A percentile compares a stretch with the other conserved stretches of the same genome.
These are phyloP conservation scores for Rhinophrynus dorsalis DNA, from an alignment of 2,797 vertebrate species.

Conservation along the genomic window DNA sequence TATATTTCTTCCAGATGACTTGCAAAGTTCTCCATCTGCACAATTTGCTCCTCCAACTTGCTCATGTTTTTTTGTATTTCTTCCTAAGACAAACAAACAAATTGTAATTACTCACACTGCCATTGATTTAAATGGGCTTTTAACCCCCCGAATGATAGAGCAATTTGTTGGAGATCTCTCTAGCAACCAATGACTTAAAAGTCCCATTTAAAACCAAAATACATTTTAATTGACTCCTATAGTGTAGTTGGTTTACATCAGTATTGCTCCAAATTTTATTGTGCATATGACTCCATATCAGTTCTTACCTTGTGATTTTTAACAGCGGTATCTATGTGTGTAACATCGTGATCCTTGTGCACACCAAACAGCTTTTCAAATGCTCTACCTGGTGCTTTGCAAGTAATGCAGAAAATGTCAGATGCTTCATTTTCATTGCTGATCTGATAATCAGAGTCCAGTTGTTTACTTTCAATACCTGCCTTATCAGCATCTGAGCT, in stretches of 20 bases:
- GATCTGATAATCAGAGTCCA: constrained; percentile 50
- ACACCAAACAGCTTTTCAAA: constrained; percentile 54
- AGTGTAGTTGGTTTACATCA: too few relatives aligned
- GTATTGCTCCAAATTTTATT: too few relatives aligned
- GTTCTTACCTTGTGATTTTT: constrained; percentile 70
- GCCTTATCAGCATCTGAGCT: too few relatives aligned
- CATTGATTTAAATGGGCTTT: too few relatives aligned
- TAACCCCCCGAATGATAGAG: too few relatives aligned
- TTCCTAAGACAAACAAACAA: constrained; percentile 64
- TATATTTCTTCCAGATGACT: constrained; percentile 95
- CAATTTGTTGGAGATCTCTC: too few relatives aligned
- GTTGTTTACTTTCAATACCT: background rate
- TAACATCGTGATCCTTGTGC: constrained; percentile 68
- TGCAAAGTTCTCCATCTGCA: constrained; percentile 90
- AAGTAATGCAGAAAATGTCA: constrained; percentile 72
- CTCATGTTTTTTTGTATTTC: constrained; percentile 73
- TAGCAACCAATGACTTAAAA: too few relatives aligned
- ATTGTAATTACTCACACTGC: too few relatives aligned
- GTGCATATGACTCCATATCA: background rate
- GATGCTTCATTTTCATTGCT: constrained; percentile 57
- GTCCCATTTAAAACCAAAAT: too few relatives aligned
- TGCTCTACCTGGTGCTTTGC: constrained; percentile 64
- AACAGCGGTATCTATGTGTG: constrained; percentile 57
- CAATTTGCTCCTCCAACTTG: constrained; percentile 81
- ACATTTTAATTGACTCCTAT: too few relatives aligned